These are phyloP conservation scores for Pheosia tremula DNA, from an alignment of 2,888 invertebrate genomes.

Conservation along the genomic window DNA sequence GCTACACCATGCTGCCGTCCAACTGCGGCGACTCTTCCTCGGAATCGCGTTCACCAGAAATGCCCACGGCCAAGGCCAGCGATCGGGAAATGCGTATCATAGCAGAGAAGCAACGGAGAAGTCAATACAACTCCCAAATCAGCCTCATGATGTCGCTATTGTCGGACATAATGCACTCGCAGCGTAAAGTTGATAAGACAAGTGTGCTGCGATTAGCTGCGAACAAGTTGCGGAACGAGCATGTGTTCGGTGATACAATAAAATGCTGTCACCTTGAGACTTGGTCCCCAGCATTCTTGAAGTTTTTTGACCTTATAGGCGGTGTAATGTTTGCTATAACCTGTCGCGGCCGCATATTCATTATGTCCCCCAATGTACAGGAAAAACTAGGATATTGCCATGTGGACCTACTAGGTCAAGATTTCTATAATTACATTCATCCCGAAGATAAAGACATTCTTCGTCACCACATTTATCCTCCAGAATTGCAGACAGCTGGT, in stretches of 20 bases:
- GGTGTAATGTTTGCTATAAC: slow-evolving; percentile 93
- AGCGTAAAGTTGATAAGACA: slow-evolving; percentile 95
- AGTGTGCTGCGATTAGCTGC: slow-evolving; percentile 94
- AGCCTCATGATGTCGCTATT: slow-evolving; percentile 92
- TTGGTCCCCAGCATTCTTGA: slow-evolving; percentile 84
- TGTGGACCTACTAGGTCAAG: slow-evolving; percentile 95
- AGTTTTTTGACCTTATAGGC: slow-evolving; percentile 87
- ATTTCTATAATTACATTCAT: slow-evolving; percentile 92
- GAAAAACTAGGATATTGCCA: slow-evolving; percentile 93
- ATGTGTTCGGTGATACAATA: slow-evolving; percentile 85
- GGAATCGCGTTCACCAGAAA: slow-evolving; percentile 73
- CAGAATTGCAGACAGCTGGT: slow-evolving; percentile 72
- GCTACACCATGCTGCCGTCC: slow-evolving; percentile 52
- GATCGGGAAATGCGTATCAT: slow-evolving; percentile 93
- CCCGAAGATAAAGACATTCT: slow-evolving; percentile 92
- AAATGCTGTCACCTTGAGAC: slow-evolving; percentile 77
- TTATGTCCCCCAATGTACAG: slow-evolving; percentile 93
- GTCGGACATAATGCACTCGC: slow-evolving; percentile 92
- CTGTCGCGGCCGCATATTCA: slow-evolving; percentile 92
- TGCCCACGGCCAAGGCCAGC: slow-evolving; percentile 82
- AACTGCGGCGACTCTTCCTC: slow-evolving; percentile 75
- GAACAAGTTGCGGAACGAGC: slow-evolving; percentile 92
- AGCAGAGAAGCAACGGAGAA: slow-evolving; percentile 96
- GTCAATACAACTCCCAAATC: slow-evolving; percentile 94
- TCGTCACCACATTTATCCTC: slow-evolving; percentile 87